phyloP scores from a whole-genome alignment of 92 coral and sea anemone genomes.

The Anthopleura xanthogrammica region DNA sequence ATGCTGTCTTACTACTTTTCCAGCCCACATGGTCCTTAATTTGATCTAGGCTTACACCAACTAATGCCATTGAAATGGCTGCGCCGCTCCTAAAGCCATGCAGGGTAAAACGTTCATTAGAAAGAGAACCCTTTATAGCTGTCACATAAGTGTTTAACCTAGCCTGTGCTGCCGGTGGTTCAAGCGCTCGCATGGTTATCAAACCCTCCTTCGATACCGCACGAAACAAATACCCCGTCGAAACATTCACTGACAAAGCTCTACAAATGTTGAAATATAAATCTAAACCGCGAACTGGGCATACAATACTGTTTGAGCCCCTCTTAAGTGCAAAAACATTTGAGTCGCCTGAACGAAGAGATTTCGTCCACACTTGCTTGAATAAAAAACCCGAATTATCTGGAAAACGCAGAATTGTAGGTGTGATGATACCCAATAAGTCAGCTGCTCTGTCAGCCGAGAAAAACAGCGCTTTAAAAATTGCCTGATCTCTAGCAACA shows the following conservation, averaged over 20 bases:
- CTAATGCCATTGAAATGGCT: constrained; percentile 26
- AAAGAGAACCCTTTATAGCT: neutral
- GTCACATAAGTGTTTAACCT: constrained; percentile 13
- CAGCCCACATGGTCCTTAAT: constrained; percentile 38
- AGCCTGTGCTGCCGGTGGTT: constrained; percentile 30
- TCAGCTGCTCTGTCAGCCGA: constrained; percentile 23
- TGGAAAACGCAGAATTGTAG: neutral
- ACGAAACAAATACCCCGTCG: constrained; percentile 27
- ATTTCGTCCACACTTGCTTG: neutral
- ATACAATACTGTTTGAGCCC: neutral
- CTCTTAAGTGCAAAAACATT: neutral
- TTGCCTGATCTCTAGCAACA: neutral
- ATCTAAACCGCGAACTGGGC: neutral
- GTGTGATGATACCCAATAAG: constrained; percentile 1
- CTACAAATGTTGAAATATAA: neutral
- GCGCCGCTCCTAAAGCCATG: constrained; percentile 34
- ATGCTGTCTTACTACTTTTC: constrained; percentile 29
- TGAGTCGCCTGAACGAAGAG: neutral
- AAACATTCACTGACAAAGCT: no score
- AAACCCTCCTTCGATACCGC: constrained; percentile 8
- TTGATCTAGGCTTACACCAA: neutral
- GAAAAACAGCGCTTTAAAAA: constrained; percentile 19
- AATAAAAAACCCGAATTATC: neutral
- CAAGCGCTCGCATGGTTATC: neutral
- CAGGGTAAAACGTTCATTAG: neutral